Evolutionary conservation across 2,888 invertebrate species (phyloP).

Genomic region (Onthophagus sagittarius): DNA sequence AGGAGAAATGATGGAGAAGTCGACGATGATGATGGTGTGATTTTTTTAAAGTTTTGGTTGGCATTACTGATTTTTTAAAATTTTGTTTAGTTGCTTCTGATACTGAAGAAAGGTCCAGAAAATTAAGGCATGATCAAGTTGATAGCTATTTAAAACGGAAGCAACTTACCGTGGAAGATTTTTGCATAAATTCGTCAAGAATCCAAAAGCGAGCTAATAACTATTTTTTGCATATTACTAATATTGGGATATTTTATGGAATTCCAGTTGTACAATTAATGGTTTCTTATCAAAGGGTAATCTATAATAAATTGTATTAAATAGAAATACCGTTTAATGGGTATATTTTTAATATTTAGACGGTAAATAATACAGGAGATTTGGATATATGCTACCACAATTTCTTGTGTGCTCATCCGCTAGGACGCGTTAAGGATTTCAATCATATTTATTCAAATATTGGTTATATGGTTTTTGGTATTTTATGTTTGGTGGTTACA

Average conservation of each 20-base stretch:
- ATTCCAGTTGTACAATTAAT: constrained; percentile 83
- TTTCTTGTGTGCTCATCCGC: constrained; percentile 78
- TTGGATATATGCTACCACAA: constrained; percentile 89
- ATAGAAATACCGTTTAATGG: background rate
- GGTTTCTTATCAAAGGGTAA: constrained; percentile 71
- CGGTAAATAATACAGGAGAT: constrained; percentile 73
- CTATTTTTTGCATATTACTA: constrained; percentile 72
- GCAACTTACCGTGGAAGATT: constrained; percentile 25
- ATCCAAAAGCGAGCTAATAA: constrained; percentile 60
- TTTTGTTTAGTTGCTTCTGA: background rate
- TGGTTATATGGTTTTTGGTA: constrained; percentile 74
- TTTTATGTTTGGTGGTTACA: constrained; percentile 71
- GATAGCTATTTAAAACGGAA: constrained; percentile 17
- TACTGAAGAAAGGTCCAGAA: background rate
- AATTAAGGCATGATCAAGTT: background rate
- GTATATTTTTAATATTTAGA: constrained; percentile 48
- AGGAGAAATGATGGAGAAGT: constrained; percentile 1
- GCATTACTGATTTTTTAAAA: background rate
- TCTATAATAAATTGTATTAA: constrained; percentile 33
- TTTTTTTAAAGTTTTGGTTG: background rate
- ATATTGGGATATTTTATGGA: constrained; percentile 79
- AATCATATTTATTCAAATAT: constrained; percentile 85
- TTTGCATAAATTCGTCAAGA: constrained; percentile 44
- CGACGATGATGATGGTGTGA: constrained; percentile 13
- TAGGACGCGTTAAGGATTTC: constrained; percentile 70